Conservation (phyloP, 1,140 invertebrate species). For the Macrobrachium rosenbergii region DNA sequence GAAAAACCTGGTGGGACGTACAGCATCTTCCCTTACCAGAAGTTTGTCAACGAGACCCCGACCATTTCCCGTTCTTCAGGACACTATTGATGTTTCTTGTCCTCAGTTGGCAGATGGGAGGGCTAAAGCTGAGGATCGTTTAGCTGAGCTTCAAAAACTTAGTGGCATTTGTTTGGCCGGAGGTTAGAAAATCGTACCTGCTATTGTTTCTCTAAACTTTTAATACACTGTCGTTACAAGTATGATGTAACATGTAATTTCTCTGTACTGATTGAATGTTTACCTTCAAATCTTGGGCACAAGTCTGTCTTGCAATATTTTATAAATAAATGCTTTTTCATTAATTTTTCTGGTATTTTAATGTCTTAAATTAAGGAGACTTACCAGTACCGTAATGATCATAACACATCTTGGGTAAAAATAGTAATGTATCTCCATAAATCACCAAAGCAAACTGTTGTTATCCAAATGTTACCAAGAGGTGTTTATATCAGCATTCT, state of each 20-base stretch:
- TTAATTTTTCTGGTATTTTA: neutral
- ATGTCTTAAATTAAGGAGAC: neutral
- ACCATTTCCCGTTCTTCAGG: conserved; percentile 37
- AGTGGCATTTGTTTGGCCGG: conserved; percentile 24
- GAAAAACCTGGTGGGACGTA: neutral
- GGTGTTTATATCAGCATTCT: neutral
- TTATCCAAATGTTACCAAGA: neutral
- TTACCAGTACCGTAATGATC: neutral
- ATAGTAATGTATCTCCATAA: neutral
- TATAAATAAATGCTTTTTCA: neutral
- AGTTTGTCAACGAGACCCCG: neutral
- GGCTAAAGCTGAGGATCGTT: conserved; percentile 20
- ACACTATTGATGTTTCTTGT: conserved; percentile 32
- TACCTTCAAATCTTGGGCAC: no score
- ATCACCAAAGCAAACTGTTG: neutral
- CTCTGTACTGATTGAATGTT: no score
- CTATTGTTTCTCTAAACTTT: neutral
- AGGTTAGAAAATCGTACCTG: conserved; percentile 4
- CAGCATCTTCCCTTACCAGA: neutral
- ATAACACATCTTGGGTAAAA: neutral
- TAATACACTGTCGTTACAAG: neutral
- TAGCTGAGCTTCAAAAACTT: conserved; percentile 24
- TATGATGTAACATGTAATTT: no score
- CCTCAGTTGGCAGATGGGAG: conserved; percentile 29
- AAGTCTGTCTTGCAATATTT: neutral